Evolutionary conservation across 2,888 invertebrate genomes (phyloP).

Genomic region (Merodon equestris): DNA sequence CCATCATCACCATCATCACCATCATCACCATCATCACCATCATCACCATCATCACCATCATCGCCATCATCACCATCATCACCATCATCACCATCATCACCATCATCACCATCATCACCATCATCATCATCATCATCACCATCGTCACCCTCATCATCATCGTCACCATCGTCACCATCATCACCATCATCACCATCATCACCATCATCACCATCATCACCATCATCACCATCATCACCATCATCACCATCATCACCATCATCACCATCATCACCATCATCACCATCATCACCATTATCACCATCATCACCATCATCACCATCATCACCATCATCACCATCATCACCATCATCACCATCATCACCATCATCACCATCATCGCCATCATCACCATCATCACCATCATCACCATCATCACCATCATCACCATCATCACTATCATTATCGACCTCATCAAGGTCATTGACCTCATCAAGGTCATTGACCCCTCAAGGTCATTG

Average conservation of each 20-base stretch:
- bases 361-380: constrained; percentile 22
- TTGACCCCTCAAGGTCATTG: too few relatives aligned
- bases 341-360: constrained; percentile 22
- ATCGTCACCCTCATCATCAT: too few relatives aligned
- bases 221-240: constrained; percentile 22
- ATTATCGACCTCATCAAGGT: too few relatives aligned
- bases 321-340: constrained; percentile 22
- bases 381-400: constrained; percentile 19
- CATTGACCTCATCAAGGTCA: too few relatives aligned
- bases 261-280: constrained; percentile 21
- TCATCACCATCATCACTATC: constrained; percentile 21
- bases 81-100: constrained; percentile 21
- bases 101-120: constrained; percentile 22
- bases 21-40: constrained; percentile 22
- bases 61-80: constrained; percentile 21
- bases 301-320: constrained; percentile 21
- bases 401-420: constrained; percentile 22
- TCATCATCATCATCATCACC: constrained; percentile 25
- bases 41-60: constrained; percentile 22
- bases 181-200: constrained; percentile 1
- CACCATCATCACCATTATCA: constrained; percentile 21
- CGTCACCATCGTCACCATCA: too few relatives aligned
- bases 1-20: background rate
- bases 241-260: constrained; percentile 22
- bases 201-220: constrained; percentile 12